These are phyloP conservation scores for Xylocopa sonorina DNA, from an alignment of 1,140 invertebrate species.

Conservation along the genomic window DNA sequence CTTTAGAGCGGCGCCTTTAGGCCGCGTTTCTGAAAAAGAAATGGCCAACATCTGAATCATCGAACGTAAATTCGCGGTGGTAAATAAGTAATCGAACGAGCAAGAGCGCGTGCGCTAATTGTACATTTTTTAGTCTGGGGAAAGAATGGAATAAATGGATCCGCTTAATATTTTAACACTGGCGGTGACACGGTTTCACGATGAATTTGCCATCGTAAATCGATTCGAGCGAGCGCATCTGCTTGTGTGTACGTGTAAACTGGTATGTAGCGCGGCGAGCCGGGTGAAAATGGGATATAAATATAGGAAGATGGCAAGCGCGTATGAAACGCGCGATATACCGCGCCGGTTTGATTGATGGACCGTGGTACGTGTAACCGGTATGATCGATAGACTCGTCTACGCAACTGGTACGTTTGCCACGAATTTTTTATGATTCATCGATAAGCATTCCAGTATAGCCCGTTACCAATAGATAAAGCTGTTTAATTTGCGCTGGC, in stretches of 20 bases:
- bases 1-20: conserved; percentile 59
- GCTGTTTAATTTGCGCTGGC: conserved; percentile 38
- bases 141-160: conserved; percentile 38
- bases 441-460: conserved; percentile 39
- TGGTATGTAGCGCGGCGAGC: background rate
- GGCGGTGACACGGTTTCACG: conserved; percentile 20
- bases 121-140: conserved; percentile 18
- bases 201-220: conserved; percentile 31
- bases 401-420: conserved; percentile 33
- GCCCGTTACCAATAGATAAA: conserved; percentile 37
- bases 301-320: conserved; percentile 27
- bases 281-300: conserved; percentile 42
- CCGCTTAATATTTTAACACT: conserved; percentile 19
- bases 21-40: conserved; percentile 61
- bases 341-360: conserved; percentile 30
- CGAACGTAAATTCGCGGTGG: background rate
- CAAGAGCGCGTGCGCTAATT: conserved; percentile 24
- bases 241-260: too few relatives aligned
- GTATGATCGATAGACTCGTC: conserved; percentile 41
- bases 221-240: background rate
- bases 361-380: conserved; percentile 30
- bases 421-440: conserved; percentile 47
- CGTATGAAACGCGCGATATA: conserved; percentile 14
- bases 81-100: background rate
- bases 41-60: too few relatives aligned